Evolutionary conservation across 1,140 invertebrate genomes (phyloP).

Genomic region (Frieseomelitta varia): DNA sequence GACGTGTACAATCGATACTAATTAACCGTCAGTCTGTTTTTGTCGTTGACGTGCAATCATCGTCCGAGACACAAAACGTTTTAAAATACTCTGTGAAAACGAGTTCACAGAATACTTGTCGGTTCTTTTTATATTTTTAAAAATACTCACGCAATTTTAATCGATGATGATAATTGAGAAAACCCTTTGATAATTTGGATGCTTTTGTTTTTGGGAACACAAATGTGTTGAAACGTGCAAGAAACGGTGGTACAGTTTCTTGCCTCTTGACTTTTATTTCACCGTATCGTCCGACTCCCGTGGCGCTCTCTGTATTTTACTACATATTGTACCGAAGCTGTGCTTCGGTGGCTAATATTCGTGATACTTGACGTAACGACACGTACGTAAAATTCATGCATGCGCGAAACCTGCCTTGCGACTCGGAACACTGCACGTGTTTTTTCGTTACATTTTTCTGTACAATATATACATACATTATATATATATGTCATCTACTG

Average conservation of each 20-base stretch:
- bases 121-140: neutral
- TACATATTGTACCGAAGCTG: constrained; percentile 17
- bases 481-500: neutral
- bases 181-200: neutral
- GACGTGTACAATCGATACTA: constrained; percentile 5
- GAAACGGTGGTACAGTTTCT: neutral
- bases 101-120: neutral
- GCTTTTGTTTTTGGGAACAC: neutral
- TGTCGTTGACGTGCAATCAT: constrained; percentile 13
- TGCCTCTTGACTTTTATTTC: neutral
- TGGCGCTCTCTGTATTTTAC: constrained; percentile 17
- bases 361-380: neutral
- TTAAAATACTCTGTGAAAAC: no score
- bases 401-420: neutral
- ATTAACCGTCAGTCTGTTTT: neutral
- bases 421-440: neutral
- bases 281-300: constrained; percentile 1
- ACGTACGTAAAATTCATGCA: constrained; percentile 1
- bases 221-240: neutral
- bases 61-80: no score
- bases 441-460: neutral
- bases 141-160: neutral
- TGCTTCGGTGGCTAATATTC: constrained; percentile 21
- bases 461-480: neutral
- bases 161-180: neutral